Evolutionary conservation across 2,113 vertebrate genomes (phyloP).

Genomic region (Psophia crepitans): DNA sequence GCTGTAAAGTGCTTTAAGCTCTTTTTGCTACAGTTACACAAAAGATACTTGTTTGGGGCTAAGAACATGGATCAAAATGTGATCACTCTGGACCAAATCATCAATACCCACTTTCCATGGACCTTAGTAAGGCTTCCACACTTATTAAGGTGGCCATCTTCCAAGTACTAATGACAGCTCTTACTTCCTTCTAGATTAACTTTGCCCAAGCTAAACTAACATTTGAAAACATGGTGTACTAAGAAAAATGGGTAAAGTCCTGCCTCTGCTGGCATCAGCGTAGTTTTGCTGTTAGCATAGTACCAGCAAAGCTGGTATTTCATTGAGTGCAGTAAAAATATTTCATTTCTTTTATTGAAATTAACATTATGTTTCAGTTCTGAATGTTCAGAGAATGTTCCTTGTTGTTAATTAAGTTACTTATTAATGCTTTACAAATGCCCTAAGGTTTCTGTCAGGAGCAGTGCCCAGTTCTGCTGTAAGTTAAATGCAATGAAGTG

Average conservation of each 20-base stretch:
- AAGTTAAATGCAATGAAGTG: slow-evolving; percentile 11
- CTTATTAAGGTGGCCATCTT: not conserved
- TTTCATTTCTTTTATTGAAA: not conserved
- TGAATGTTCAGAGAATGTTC: not conserved
- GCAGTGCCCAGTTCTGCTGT: not conserved
- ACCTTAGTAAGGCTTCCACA: not conserved
- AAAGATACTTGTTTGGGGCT: not conserved
- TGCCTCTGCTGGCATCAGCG: not conserved
- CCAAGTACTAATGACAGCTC: not conserved
- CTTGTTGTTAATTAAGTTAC: not conserved
- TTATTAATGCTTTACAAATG: not conserved
- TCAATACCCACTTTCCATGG: not conserved
- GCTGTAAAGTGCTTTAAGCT: slow-evolving; percentile 6
- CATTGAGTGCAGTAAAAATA: not conserved
- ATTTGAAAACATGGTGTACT: not conserved
- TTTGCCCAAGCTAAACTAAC: not conserved
- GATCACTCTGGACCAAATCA: not conserved
- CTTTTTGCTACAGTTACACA: slow-evolving; percentile 1
- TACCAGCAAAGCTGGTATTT: not conserved
- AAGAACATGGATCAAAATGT: not conserved
- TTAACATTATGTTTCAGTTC: not conserved
- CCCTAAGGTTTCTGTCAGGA: not conserved
- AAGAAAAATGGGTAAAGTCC: not conserved
- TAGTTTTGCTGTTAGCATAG: not conserved
- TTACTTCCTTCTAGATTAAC: not conserved